Evolutionary conservation across 2,888 invertebrate genomes (phyloP).

Genomic region (Falcaria lacertinaria): DNA sequence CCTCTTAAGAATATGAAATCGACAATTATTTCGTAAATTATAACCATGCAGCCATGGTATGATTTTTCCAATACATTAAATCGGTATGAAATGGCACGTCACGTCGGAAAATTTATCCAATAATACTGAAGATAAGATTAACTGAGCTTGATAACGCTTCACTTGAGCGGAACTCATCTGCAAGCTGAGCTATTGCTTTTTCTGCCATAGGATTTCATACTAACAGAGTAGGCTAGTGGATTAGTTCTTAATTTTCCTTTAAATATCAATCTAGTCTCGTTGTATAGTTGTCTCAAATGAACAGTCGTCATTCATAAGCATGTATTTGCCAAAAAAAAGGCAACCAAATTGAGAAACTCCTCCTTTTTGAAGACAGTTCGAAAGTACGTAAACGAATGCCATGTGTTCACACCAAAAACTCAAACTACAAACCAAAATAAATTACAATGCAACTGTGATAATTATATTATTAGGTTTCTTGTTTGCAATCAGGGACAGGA

Average conservation of each 20-base stretch:
- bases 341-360: too few species aligned
- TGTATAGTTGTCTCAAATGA: too few species aligned
- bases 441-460: too few species aligned
- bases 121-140: constrained; percentile 69
- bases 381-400: too few species aligned
- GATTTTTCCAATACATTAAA: constrained; percentile 58
- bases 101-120: constrained; percentile 64
- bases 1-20: not conserved
- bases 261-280: too few species aligned
- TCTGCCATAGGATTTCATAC: constrained; percentile 48
- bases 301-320: too few species aligned
- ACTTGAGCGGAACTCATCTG: constrained; percentile 59
- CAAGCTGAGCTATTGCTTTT: constrained; percentile 55
- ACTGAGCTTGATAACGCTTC: constrained; percentile 64
- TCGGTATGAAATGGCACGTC: constrained; percentile 47
- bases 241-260: constrained; percentile 28
- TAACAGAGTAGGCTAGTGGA: constrained; percentile 31
- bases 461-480: not conserved
- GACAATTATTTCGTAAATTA: too few species aligned
- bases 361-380: too few species aligned
- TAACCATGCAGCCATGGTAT: too few species aligned
- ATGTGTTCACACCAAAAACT: too few species aligned
- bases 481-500: not conserved
- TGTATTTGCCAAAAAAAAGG: too few species aligned
- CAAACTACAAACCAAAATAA: too few species aligned